Evolutionary conservation across 2,888 invertebrate species (phyloP), one percentile per base, ranked within the genome.

Genomic region (Drosophila quinaria): DNA sequence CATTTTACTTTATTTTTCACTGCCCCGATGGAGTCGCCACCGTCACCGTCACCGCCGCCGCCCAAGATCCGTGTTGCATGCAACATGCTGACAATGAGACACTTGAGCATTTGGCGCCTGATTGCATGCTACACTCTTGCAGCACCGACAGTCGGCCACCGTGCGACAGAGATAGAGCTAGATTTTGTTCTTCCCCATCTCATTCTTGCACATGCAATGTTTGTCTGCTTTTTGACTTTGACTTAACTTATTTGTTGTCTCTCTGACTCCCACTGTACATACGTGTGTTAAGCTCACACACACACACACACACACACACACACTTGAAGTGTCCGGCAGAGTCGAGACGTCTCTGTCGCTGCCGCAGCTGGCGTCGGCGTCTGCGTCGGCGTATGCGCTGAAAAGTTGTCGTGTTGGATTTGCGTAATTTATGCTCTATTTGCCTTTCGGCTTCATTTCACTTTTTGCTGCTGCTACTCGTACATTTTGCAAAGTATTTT

Each of bases 401-500:
- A 39, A 83, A 87, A 83, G 81, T 58, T 87, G 87, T 87, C 87
- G 80, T 84, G 80, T 81, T 87, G 89, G 89, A 84, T 87, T 86
- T 86, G 78, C 88, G 86, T 86, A 86, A 89, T 86, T 86, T 86
- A 89, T 86, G 90, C 87, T 84, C 89, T 87, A 89, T 86, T 86
- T 86, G 89, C 89, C 75, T 84, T 86, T 86, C 75, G 87, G 85
- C 84, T 85, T 85, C 89, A 88, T 84, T 88, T 85, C 81, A 87
- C 83, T 85, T 89, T 86, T 88, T 84, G 69, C 70, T 59, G 33
- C 74, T 85, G 70, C 71, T 56, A 37, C 74, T 77, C 70, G 63
- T 64, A 47, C 81, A 64, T 63, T 74, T 76, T 61, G 31, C 64
- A 73, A 73, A 73, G 65, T 78, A 78, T 70, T 74, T 74, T 49